Evolutionary conservation across 2,888 invertebrate genomes (phyloP), one percentile per base, ranked within the genome.

Genomic region (Sepiola atlantica): DNA sequence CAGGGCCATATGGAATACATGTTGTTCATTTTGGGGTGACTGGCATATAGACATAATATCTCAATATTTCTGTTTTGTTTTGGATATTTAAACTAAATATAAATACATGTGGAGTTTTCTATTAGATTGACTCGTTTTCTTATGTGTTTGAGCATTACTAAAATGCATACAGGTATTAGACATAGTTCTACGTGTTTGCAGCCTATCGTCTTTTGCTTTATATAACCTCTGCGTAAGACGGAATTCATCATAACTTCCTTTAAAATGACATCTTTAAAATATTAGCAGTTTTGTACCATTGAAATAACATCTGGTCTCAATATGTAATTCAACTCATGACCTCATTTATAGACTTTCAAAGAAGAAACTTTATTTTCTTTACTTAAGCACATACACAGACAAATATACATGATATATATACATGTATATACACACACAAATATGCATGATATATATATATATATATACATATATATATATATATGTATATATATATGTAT

Each of bases 301-400:
- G n/a, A 12, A n/a, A 77, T 77, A 77, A 77, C 77, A 77, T 77
- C 77, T 77, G 77, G 77, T 77, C 16, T 77, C 77, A 77, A 77
- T 77, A 77, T 32, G 77, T 77, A 77, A 77, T 77, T 77, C 77
- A 77, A n/a, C 77, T n/a, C n/a, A 77, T 77, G 77, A 77, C 77
- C 77, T 77, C 77, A 77, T 77, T 77, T 77, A n/a, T n/a, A 77
- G n/a, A 77, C 77, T n/a, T 77, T 77, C 77, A 77, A 77, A 77
- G 77, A 32, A 61, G 28, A 61, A 77, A 12, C 12, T 4, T n/a
- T 77, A 77, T 77, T 77, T 77, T 32, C 2, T 12, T 3, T 28
- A 61, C 28, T 12, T 21, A 61, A 10, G 28, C 28, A 28, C 28
- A 61, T 18, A 61, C 10, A 61, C 28, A 61, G 1, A 77, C 18